phyloP scores from a whole-genome alignment of 2,797 vertebrate genomes.

The Gymnodraco acuticeps region DNA sequence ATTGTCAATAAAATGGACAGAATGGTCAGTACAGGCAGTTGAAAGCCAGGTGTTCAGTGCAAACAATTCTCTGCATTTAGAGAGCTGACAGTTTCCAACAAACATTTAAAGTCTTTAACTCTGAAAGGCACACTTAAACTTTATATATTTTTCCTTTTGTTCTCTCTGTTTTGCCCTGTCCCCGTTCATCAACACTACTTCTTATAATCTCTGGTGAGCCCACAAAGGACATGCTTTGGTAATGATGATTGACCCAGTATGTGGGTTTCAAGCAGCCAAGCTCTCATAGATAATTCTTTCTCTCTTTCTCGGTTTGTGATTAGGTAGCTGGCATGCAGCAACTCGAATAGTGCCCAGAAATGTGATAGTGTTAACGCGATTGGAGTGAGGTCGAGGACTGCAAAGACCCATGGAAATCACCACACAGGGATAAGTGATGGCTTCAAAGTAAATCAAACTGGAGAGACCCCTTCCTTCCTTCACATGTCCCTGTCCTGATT shows the following conservation, averaged over 20 bases:
- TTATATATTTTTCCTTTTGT: slow-evolving; percentile 26
- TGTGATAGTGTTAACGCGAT: slow-evolving; percentile 71
- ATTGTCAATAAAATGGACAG: too few species aligned
- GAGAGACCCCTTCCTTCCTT: slow-evolving; percentile 57
- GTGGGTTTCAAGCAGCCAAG: slow-evolving; percentile 48
- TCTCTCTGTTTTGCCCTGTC: slow-evolving; percentile 29
- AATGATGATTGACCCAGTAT: slow-evolving; percentile 63
- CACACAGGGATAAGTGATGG: slow-evolving; percentile 66
- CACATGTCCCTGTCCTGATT: slow-evolving; percentile 65
- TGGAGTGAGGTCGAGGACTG: slow-evolving; percentile 62
- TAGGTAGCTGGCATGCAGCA: slow-evolving; percentile 56
- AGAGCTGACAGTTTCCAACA: too few species aligned
- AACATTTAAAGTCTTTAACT: too few species aligned
- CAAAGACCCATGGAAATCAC: slow-evolving; percentile 70
- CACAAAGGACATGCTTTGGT: slow-evolving; percentile 56
- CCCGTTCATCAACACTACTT: slow-evolving; percentile 40
- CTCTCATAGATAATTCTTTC: slow-evolving; percentile 50
- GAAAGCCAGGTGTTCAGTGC: too few species aligned
- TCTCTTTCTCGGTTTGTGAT: slow-evolving; percentile 47
- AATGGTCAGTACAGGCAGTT: too few species aligned
- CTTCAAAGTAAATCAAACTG: slow-evolving; percentile 74
- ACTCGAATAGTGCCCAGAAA: slow-evolving; percentile 58
- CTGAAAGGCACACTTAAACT: slow-evolving; percentile 36
- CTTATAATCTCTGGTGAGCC: slow-evolving; percentile 44
- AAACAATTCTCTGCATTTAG: too few species aligned